phyloP scores from a whole-genome alignment of 2,797 vertebrate genomes.

The Emys orbicularis region DNA sequence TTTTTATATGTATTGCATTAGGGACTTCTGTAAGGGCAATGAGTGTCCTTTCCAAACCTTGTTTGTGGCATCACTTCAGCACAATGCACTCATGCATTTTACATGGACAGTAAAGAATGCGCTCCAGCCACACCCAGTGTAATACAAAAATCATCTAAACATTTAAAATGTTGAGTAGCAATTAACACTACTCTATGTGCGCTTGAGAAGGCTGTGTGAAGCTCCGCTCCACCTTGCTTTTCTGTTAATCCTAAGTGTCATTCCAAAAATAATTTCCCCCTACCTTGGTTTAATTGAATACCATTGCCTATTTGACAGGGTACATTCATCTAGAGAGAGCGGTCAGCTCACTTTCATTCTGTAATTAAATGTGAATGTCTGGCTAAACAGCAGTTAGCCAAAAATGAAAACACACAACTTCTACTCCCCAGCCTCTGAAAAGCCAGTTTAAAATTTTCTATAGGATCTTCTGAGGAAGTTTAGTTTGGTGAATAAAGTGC shows the following conservation, averaged over 20 bases:
- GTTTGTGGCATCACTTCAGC: rapidly evolving
- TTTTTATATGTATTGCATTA: rapidly evolving
- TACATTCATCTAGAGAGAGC: conserved; percentile 33
- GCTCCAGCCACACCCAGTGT: not conserved
- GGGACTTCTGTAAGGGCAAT: not conserved
- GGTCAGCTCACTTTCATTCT: not conserved
- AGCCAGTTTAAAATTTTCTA: not conserved
- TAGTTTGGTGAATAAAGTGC: not conserved
- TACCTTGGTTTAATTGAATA: not conserved
- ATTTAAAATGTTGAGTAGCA: not conserved
- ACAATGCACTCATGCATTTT: not conserved
- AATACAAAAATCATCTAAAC: conserved; percentile 7
- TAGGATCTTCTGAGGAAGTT: not conserved
- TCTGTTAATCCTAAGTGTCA: not conserved
- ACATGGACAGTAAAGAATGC: not conserved
- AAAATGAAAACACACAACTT: not conserved
- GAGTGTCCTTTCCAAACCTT: not conserved
- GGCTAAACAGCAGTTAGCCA: not conserved
- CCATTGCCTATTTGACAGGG: not conserved
- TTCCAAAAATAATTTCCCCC: not conserved
- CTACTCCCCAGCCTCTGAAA: not conserved
- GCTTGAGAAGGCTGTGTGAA: not conserved
- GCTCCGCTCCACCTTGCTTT: not conserved
- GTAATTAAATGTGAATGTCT: not conserved
- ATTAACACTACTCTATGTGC: conserved; percentile 21